phyloP scores from a whole-genome alignment of 2,797 vertebrate species.

The Otolemur crassicaudatus region DNA sequence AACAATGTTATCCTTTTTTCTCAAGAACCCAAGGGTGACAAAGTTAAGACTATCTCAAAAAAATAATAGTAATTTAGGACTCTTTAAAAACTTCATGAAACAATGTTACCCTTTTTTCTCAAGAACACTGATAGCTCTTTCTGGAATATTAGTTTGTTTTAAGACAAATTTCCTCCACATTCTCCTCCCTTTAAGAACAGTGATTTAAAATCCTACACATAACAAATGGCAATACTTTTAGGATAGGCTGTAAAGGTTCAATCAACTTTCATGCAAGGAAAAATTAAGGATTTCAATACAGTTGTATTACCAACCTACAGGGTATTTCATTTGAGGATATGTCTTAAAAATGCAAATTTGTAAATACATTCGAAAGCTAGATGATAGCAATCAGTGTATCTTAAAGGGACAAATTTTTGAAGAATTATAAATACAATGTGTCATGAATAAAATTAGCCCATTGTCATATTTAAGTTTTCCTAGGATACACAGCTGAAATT shows the following conservation, averaged over 20 bases:
- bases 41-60: too few species aligned
- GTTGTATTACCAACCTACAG: not conserved
- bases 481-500: not conserved
- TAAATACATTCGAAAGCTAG: not conserved
- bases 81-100: constrained; percentile 15
- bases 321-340: not conserved
- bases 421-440: not conserved
- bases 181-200: constrained; percentile 44
- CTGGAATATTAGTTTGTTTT: not conserved
- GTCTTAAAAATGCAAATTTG: not conserved
- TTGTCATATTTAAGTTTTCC: not conserved
- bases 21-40: not conserved
- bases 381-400: not conserved
- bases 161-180: not conserved
- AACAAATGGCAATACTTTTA: not conserved
- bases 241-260: not conserved
- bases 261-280: not conserved
- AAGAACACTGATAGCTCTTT: not conserved
- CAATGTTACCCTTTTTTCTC: not conserved
- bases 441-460: not conserved
- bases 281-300: constrained; percentile 12
- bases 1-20: not conserved
- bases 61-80: not conserved
- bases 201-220: not conserved
- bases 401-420: not conserved